Conservation (phyloP, 2,113 vertebrate species). For the Oophaga pumilio region DNA sequence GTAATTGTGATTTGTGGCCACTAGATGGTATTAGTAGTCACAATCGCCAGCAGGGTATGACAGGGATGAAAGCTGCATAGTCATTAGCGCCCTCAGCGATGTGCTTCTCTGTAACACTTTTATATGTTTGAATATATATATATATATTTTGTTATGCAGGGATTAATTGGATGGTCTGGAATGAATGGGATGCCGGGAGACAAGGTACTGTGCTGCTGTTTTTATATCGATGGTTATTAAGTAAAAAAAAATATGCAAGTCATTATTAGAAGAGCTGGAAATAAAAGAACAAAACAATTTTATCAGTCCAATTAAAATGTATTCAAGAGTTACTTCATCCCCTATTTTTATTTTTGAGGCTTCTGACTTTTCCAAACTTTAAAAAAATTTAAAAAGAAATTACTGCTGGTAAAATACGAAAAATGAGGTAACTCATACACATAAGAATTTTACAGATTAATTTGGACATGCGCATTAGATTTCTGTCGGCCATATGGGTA, state of each 20-base stretch:
- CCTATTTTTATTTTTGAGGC: no score
- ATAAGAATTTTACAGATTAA: no score
- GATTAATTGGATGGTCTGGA: conserved; percentile 73
- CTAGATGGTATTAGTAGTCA: background rate
- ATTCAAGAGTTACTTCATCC: no score
- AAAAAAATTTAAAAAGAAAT: no score
- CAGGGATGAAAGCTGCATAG: background rate
- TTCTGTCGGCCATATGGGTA: no score
- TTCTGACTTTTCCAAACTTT: no score
- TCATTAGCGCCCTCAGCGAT: no score
- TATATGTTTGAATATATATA: no score
- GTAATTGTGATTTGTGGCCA: background rate
- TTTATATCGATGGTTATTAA: background rate
- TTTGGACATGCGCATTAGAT: no score
- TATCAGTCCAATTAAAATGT: background rate
- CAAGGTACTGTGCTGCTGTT: conserved; percentile 66
- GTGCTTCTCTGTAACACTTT: no score
- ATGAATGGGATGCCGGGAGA: conserved; percentile 71
- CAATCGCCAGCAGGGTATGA: background rate
- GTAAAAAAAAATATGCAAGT: background rate
- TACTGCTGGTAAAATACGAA: no score
- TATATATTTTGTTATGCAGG: conserved; percentile 67
- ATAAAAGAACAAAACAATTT: background rate
- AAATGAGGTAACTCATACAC: no score
- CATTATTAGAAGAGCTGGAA: background rate